Evolutionary conservation across 2,797 vertebrate genomes (phyloP).

Genomic region (Malacoraja senta): DNA sequence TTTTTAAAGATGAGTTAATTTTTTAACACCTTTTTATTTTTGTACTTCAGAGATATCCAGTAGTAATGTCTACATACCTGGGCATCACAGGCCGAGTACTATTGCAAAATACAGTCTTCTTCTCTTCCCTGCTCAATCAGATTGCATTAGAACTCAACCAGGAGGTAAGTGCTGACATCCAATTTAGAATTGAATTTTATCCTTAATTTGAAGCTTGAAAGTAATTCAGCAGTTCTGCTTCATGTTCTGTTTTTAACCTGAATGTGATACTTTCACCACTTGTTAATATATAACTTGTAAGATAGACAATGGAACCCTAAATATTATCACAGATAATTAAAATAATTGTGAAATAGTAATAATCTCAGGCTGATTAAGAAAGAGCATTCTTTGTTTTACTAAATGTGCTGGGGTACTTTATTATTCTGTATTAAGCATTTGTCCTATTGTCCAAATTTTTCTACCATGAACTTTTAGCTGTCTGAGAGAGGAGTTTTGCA

Average conservation of each 20-base stretch:
- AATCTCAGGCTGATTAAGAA: background rate
- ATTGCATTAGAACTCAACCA: slow-evolving; percentile 79
- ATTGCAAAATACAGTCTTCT: slow-evolving; percentile 84
- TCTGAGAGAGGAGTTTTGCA: background rate
- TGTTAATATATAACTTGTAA: background rate
- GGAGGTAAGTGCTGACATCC: slow-evolving; percentile 64
- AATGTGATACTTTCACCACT: background rate
- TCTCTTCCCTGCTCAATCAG: slow-evolving; percentile 81
- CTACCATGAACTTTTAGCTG: background rate
- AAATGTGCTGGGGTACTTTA: background rate
- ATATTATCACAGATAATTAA: background rate
- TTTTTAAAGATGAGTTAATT: background rate
- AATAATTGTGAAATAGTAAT: background rate
- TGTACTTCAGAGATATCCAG: slow-evolving; percentile 72
- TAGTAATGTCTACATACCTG: slow-evolving; percentile 91
- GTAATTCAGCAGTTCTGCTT: background rate
- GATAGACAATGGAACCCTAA: background rate
- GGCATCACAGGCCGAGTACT: slow-evolving; percentile 84
- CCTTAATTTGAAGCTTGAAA: background rate
- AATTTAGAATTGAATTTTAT: background rate
- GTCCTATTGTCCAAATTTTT: too few species aligned
- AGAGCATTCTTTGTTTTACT: background rate
- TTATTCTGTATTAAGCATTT: background rate
- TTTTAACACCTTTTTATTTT: background rate
- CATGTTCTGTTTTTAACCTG: background rate